Evolutionary conservation across 2,888 invertebrate species (phyloP).

Genomic region (Euspilapteryx auroguttella): DNA sequence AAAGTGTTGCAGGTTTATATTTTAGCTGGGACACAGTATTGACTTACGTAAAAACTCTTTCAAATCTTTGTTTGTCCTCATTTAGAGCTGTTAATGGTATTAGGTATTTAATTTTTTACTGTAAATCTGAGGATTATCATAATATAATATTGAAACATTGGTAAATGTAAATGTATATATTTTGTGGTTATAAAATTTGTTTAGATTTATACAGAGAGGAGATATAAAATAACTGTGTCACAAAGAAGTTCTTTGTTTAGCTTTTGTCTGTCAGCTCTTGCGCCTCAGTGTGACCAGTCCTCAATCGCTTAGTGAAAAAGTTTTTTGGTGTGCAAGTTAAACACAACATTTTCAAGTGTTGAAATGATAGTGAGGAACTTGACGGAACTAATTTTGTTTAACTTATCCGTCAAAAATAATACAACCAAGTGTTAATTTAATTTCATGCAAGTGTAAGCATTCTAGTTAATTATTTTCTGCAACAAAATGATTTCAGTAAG

Average conservation of each 20-base stretch:
- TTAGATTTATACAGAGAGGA: conserved; percentile 57
- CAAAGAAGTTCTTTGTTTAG: conserved; percentile 40
- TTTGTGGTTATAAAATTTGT: conserved; percentile 50
- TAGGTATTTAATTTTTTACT: conserved; percentile 61
- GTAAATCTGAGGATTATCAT: too few species aligned
- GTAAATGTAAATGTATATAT: conserved; percentile 55
- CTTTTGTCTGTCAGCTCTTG: conserved; percentile 19
- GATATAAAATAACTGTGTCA: conserved; percentile 39
- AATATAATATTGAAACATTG: too few species aligned
- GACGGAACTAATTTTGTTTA: too few species aligned
- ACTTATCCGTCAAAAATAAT: too few species aligned
- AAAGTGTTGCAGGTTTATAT: too few species aligned
- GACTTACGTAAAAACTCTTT: too few species aligned
- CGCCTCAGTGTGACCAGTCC: not conserved
- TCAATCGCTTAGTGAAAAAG: too few species aligned
- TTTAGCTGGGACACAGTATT: too few species aligned
- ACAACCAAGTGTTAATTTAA: conserved; percentile 11
- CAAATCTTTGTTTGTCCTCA: conserved; percentile 45
- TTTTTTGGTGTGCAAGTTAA: too few species aligned
- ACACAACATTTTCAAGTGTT: too few species aligned
- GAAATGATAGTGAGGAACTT: too few species aligned
- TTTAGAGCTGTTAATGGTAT: conserved; percentile 57
- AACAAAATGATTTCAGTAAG: conserved; percentile 22
- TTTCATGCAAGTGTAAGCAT: conserved; percentile 28
- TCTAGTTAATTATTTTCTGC: conserved; percentile 23